Evolutionary conservation across 2,113 vertebrate species (phyloP).

Genomic region (Miniopterus natalensis): DNA sequence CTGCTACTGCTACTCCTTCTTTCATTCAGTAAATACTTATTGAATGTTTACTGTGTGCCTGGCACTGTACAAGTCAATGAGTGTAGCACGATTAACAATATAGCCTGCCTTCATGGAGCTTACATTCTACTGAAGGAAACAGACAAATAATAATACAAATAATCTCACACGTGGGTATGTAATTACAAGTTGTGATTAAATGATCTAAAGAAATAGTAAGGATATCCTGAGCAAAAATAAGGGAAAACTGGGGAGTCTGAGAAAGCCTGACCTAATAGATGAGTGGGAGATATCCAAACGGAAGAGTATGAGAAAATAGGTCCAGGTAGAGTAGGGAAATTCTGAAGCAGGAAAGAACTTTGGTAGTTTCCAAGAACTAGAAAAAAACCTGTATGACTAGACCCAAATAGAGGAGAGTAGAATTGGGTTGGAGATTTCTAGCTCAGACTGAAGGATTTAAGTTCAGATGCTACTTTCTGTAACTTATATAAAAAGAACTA

Average conservation of each 20-base stretch:
- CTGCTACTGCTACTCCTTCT: conserved; percentile 21
- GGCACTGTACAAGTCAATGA: not conserved
- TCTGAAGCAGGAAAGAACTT: conserved; percentile 12
- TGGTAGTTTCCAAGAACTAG: conserved; percentile 44
- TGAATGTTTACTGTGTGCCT: not conserved
- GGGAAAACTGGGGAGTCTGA: not conserved
- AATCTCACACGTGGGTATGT: not conserved
- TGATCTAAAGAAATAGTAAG: conserved; percentile 46
- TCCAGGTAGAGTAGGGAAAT: not conserved
- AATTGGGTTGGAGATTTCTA: conserved; percentile 22
- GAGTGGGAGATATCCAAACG: not conserved
- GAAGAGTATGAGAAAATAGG: conserved; percentile 37
- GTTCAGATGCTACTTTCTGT: conserved; percentile 33
- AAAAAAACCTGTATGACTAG: conserved; percentile 1
- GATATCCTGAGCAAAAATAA: conserved; percentile 33
- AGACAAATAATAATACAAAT: conserved; percentile 10
- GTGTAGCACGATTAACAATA: not conserved
- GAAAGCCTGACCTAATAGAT: not conserved
- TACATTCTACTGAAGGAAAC: not conserved
- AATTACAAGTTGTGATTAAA: conserved; percentile 51
- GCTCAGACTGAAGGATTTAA: not conserved
- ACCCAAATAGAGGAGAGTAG: not conserved
- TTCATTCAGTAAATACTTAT: conserved; percentile 6
- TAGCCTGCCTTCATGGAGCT: not conserved
- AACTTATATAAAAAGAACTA: conserved; percentile 47